Base-by-base conservation (phyloP, 92 coral and sea anemone species). In the Pocillopora grandis region DNA sequence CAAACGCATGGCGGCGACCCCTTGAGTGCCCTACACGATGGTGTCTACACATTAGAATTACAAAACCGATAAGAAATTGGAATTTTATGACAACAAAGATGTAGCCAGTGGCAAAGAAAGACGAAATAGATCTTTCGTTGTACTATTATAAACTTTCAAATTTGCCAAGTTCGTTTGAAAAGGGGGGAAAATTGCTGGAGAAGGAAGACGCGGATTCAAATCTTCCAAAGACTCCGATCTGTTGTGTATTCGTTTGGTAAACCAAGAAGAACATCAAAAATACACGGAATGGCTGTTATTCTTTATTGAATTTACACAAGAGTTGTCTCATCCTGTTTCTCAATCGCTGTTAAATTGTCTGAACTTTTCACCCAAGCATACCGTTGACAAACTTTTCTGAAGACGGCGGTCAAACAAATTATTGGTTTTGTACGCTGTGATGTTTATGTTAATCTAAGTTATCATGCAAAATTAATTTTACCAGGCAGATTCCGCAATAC, bases 11-110 rank as follows among this genome's bases (percentile, higher is more conserved):
- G 72, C 52, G 52, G 52, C 72, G 79, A 23, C 73, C 62, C 68
- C 71, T 80, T 74, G 78, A 60, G 52, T 49, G 63, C 36, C 61
- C 58, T 55, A 16, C 64, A 73, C 33, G 58, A 63, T 16, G 67
- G 74, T 83, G 86, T 83, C 86, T 73, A 83, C 86, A 62, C 73
- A 83, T 83, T 83, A 83, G 80, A 83, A 83, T 72, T 83, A 74
- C 86, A 83, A 83, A 83, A 58, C 37, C 71, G 80, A 73, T 83
- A 83, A 83, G 65, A 71, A 72, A 73, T 64, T 74, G 62, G 78
- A 72, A 82, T 82, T 61, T 48, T 82, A 73, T 70, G 60, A 71
- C 31, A 55, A 64, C 64, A 33, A 61, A 27, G 63, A 58, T 60
- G 73, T 19, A 21, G 74, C 57, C 27, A 71, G 15, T 49, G 70